These are phyloP conservation scores for Cyrtonyx montezumae DNA, from an alignment of 2,113 vertebrate species.

Conservation along the genomic window DNA sequence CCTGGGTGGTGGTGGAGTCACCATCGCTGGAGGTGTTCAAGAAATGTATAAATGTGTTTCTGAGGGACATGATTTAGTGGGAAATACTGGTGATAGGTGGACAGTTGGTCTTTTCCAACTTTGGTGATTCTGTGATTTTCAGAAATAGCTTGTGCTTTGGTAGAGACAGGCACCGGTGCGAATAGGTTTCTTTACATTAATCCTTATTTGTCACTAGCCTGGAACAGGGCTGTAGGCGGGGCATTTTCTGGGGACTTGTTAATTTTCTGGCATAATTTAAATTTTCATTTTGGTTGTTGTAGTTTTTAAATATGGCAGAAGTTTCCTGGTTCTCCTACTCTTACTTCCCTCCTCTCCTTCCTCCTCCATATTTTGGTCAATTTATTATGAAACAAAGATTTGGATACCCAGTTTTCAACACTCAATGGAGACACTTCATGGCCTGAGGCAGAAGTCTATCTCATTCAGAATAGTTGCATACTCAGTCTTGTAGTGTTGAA, in stretches of 20 bases:
- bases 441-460: not conserved
- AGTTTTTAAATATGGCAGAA: not conserved
- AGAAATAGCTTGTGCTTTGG: not conserved
- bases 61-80: too few species aligned
- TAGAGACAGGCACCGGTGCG: not conserved
- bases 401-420: not conserved
- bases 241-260: not conserved
- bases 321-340: not conserved
- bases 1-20: too few species aligned
- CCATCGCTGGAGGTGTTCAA: too few species aligned
- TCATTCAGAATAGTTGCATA: not conserved
- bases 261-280: not conserved
- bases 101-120: too few species aligned
- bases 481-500: not conserved
- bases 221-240: not conserved
- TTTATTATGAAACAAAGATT: not conserved
- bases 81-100: too few species aligned
- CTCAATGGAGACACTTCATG: not conserved
- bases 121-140: not conserved
- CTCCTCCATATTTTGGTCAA: not conserved
- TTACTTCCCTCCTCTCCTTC: rapidly evolving
- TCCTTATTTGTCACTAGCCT: not conserved
- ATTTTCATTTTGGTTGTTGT: not conserved
- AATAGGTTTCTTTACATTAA: not conserved
- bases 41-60: too few species aligned